Evolutionary conservation across 2,888 invertebrate genomes (phyloP), one percentile per base, ranked within the genome.

Genomic region (Agrotis exclamationis): DNA sequence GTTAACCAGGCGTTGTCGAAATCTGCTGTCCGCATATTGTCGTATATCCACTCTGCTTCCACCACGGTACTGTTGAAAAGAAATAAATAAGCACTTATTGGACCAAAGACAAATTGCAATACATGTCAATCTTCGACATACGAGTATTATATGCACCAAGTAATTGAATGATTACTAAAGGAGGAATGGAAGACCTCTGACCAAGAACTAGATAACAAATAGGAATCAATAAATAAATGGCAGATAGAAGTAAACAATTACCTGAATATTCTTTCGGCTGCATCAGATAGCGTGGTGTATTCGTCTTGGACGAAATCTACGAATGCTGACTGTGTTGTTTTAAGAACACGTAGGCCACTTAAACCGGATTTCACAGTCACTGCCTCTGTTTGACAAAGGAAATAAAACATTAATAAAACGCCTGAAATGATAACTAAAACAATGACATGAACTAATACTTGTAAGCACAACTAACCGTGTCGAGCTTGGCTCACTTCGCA

Each of bases 281-380:
- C 97, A 91, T 98, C 98, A 0, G 97, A 97, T 24, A 98, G 93
- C 0, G 98, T 97, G 39, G 98, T 97, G 91, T 97, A 98, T 85
- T 98, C 98, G 87, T 98, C 98, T 88, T 97, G 97, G 28, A 98
- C 97, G 87, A 98, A 98, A 91, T 98, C 98, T 3, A 97, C 97
- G 88, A 98, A 98, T 0, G 98, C 97, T 0, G 98, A 98, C 89
- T 98, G 97, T 0, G 98, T 98, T 0, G 98, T 98, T 92, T 98
- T 98, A 76, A 98, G 92, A 0, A 98, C 97, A 53, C 98, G 96
- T 28, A 98, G 94, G 28, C 97, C 97, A 83, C 97, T 97, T 65
- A 98, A 92, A 13, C 98, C 98, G 13, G 97, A 97, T 66, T 97
- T 97, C 57, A 98, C 97, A 69, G 94, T 93, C 13, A 97, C 96